Evolutionary conservation across 2,113 vertebrate genomes (phyloP), one percentile per base, ranked within the genome.

Genomic region (Corythornis vintsioides): DNA sequence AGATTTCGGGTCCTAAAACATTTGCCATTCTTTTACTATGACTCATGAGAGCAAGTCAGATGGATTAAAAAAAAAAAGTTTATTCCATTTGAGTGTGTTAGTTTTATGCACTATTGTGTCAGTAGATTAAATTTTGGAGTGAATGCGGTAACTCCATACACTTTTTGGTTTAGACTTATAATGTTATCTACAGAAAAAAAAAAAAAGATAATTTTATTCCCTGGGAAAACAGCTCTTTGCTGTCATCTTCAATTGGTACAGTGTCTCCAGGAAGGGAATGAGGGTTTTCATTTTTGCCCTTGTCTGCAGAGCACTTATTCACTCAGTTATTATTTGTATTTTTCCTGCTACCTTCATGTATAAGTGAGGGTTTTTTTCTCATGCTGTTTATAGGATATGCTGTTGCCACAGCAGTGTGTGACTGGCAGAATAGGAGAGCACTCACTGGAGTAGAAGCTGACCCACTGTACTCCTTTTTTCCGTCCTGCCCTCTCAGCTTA

Each of bases 181-280:
- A 81, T 50, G 26, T 70, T 94, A 60, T 67, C 64, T 74, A 80
- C 56, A 86, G 90, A n/a, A 91, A 92, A 94, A 56, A 47, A 91
- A 92, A 94, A 56, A 47, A 77, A 70, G 43, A 69, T 66, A 18
- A 67, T 66, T 86, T 77, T 63, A 69, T 75, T 94, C 77, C 45
- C 25, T 86, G 45, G 22, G 55, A 94, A 96, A 82, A 90, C 29
- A 59, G 10, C 59, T 57, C 31, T 84, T 63, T 90, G 10, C 24
- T 66, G 8, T 76, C 28, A 24, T 83, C 53, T 78, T 72, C 13
- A 6, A 43, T 35, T 42, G 28, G 55, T 75, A 52, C 28, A 75
- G 21, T 25, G 33, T 88, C 92, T 86, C 25, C 42, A 38, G 80
- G 45, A 89, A 76, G 59, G 12, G 40, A 90, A 48, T 35, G 71